Evolutionary conservation across 2,888 invertebrate genomes (phyloP), one percentile per base, ranked within the genome.

Genomic region (Drosophila ochracea): DNA sequence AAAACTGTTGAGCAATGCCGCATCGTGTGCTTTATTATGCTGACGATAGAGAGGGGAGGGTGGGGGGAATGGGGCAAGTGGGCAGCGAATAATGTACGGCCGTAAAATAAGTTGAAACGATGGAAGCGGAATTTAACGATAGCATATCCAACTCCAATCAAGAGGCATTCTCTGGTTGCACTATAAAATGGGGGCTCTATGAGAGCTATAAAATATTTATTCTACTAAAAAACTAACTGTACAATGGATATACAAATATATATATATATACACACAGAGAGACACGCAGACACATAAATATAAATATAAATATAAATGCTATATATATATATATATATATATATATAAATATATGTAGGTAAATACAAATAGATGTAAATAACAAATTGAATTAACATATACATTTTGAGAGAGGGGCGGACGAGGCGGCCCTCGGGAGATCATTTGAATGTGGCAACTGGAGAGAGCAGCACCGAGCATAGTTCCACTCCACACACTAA

Each of bases 171-270:
- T 73, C 69, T 57, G 77, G 68, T 75, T 82, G 80, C 80, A 76
- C 86, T 90, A 89, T 89, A 89, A 90, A 89, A 87, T 70, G 65
- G 59, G 59, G 73, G 88, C 87, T 87, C 91, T 88, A 88, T 88
- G 90, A 88, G 87, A 88, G 87, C 87, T 78, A 88, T 88, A 91
- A 87, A 89, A 88, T 85, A 82, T 88, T 88, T 91, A 91, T 90
- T 91, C 90, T 89, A 91, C 76, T 91, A 88, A 77, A 77, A 77
- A 85, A 87, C 84, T 88, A 87, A 88, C 90, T 87, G 84, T 91
- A 87, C 87, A 87, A 87, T 72, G 71, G 72, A 73, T 68, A 83
- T 73, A 81, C 64, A 80, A 53, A 80, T 50, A 58, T 21, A 58
- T 64, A 61, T 43, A 58, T 21, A 58, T 64, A 61, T 43, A 80